Percentiles rank a stretch among this genome's conserved stretches.
phyloP scores from a whole-genome alignment of 2,888 invertebrate species.

The Noctua janthe region DNA sequence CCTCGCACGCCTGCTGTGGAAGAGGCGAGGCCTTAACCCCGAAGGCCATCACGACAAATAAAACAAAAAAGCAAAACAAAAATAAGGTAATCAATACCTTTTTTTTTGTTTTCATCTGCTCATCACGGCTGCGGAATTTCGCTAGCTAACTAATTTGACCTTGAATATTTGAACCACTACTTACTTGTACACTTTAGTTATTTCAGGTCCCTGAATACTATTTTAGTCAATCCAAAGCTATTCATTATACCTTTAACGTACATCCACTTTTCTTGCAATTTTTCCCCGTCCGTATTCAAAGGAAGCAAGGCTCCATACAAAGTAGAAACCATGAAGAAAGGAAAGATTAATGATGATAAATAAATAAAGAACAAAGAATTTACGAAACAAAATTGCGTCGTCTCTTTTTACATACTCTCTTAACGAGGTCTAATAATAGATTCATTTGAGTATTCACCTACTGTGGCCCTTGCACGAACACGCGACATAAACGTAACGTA shows the following conservation, averaged over 20 bases:
- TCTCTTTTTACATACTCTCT: constrained; percentile 50
- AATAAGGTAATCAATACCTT: no score
- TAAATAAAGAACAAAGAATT: constrained; percentile 41
- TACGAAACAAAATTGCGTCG: constrained; percentile 38
- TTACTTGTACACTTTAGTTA: no score
- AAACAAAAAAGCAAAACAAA: no score
- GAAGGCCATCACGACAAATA: no score
- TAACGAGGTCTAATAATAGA: constrained; percentile 56
- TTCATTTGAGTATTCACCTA: constrained; percentile 32
- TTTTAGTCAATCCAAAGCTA: not conserved
- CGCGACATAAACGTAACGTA: not conserved
- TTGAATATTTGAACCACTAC: no score
- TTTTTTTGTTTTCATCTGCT: no score
- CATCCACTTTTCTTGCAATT: constrained; percentile 4
- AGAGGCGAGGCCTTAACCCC: no score
- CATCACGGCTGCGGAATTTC: no score
- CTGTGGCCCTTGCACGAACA: not conserved
- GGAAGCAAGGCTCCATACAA: constrained; percentile 10
- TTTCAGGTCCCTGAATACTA: not conserved
- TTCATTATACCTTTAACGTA: not conserved
- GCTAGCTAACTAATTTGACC: no score
- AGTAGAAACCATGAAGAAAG: constrained; percentile 25
- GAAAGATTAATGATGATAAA: constrained; percentile 40
- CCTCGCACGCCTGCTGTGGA: no score
- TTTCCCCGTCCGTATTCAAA: not conserved